Evolutionary conservation across 2,113 vertebrate genomes (phyloP), one percentile per base, ranked within the genome.

Genomic region (Axis porcinus): DNA sequence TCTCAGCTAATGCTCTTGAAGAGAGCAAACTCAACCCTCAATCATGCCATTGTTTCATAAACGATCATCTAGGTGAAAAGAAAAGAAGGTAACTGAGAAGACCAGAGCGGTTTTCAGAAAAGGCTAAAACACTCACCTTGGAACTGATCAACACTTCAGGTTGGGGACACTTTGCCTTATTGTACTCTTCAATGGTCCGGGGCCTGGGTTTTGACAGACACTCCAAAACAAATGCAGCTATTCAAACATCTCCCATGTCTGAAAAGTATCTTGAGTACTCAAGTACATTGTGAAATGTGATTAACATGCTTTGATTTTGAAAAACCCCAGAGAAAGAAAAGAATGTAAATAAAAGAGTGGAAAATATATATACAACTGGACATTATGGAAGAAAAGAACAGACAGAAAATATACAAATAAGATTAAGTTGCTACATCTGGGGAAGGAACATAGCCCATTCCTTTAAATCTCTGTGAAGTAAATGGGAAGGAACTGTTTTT

Each of bases 271-370:
- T 74, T 94, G 57, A 89, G 93, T 91, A 94, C 40, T 94, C 88
- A 95, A 96, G 85, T 74, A 30, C 52, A 86, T 93, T 96, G 95
- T 96, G 96, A 74, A 97, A 98, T 97, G 93, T 97, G 89, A 95
- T 93, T 96, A 97, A 96, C 91, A 94, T 54, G 13, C 94, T 97
- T 97, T 97, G 95, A 97, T 97, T 97, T 91, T 97, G 89, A 97
- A 97, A 98, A 97, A 91, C 40, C 62, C 93, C 94, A 97, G 96
- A 91, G 83, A 98, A 96, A 92, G 82, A 96, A 96, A 97, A 95
- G 82, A 98, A 97, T 96, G 88, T 86, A 98, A 98, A 97, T 92
- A 97, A 86, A 94, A 91, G 67, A 96, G 96, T 94, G 57, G 30
- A 86, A 79, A 82, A 85, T 55, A 86, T 40, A 96, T 58, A 96